Conservation (phyloP, 1,140 invertebrate genomes). For the Saxidomus purpurata region DNA sequence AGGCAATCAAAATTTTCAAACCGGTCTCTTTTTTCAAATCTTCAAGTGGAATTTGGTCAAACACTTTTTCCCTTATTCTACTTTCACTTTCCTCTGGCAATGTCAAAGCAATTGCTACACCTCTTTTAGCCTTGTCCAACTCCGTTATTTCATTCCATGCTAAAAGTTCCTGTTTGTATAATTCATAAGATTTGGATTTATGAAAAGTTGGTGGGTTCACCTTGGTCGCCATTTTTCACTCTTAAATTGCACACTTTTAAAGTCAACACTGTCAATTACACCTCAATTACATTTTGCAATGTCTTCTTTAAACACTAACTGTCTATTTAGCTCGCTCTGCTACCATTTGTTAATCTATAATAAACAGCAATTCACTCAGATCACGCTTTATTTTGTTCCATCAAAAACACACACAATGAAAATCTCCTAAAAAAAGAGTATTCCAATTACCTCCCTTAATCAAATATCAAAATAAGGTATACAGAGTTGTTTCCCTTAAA, state of each 20-base stretch:
- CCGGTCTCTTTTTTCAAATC: constrained; percentile 61
- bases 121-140: constrained; percentile 65
- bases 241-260: not conserved
- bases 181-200: constrained; percentile 57
- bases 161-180: constrained; percentile 66
- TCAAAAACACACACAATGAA: too few relatives aligned
- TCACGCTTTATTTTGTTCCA: too few relatives aligned
- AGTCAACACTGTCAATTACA: too few relatives aligned
- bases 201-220: constrained; percentile 51
- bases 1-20: constrained; percentile 53
- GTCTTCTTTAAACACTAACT: too few relatives aligned
- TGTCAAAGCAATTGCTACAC: constrained; percentile 65
- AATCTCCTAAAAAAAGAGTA: too few relatives aligned
- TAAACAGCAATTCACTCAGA: too few relatives aligned
- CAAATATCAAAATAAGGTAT: too few relatives aligned
- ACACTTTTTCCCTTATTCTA: constrained; percentile 65
- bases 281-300: too few relatives aligned
- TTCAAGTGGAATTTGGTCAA: constrained; percentile 66
- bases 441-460: too few relatives aligned
- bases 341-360: too few relatives aligned
- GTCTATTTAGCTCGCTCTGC: too few relatives aligned
- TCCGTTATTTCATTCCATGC: constrained; percentile 67
- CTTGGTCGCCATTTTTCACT: constrained; percentile 59
- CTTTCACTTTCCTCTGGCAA: constrained; percentile 63
- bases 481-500: too few relatives aligned